phyloP scores from a whole-genome alignment of 2,113 vertebrate genomes.

The Hystrix cristata region DNA sequence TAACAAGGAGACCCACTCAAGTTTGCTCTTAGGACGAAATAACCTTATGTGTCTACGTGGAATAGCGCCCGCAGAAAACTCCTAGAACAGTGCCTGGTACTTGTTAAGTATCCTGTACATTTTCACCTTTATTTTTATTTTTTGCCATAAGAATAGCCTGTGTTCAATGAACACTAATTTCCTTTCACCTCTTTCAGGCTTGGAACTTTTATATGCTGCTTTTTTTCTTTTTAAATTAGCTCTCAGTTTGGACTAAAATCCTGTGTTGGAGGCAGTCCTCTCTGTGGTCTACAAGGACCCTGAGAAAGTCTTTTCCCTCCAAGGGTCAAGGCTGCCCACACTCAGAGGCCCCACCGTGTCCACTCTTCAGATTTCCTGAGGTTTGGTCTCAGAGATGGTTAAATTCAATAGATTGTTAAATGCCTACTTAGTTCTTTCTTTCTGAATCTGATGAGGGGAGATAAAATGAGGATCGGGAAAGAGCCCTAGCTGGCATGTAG shows the following conservation, averaged over 20 bases:
- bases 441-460: background rate
- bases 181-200: background rate
- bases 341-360: background rate
- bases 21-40: background rate
- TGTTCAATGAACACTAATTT: background rate
- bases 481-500: background rate
- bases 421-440: background rate
- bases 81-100: background rate
- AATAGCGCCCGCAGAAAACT: background rate
- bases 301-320: background rate
- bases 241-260: background rate
- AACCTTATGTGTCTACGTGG: background rate
- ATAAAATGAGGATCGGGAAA: slow-evolving; percentile 46
- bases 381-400: background rate
- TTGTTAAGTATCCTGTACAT: background rate
- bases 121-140: background rate
- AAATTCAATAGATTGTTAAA: background rate
- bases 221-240: background rate
- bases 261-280: background rate
- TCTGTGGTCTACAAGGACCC: background rate
- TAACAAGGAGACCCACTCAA: background rate
- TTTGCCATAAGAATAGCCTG: background rate
- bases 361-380: background rate
- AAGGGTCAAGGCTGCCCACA: background rate
- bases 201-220: background rate